Evolutionary conservation across 2,797 vertebrate species (phyloP), one percentile per base, ranked within the genome.

Genomic region (Liasis olivaceus): DNA sequence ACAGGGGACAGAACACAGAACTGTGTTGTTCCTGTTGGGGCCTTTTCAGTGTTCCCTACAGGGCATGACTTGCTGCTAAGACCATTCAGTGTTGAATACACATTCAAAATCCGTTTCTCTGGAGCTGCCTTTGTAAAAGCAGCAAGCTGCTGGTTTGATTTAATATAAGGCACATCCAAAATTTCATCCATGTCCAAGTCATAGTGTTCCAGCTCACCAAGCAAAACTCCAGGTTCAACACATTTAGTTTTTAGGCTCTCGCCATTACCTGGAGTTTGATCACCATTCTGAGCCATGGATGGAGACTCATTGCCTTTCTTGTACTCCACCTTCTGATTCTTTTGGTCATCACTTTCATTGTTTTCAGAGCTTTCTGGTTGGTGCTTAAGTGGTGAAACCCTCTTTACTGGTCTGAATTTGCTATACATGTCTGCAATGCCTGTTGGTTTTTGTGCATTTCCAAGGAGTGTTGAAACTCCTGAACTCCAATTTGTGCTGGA

Each of bases 181-280:
- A 99, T 99, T 98, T 99, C 99, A 94, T 99, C 99, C 99, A 99
- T 99, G 97, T 99, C 99, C 92, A 99, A 98, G 93, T 99, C 99
- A 62, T 99, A 99, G 95, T 99, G 99, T 93, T 99, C 99, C 97
- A 99, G 97, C 92, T 99, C 99, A 1, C 99, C 99, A 51, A 98
- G 98, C 60, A 98, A 95, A 42, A 97, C 95, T 91, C 96, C 89
- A 12, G 97, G 96, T 62, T 97, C 97, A 0, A 94, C 91, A 88
- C 86, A 96, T 95, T 98, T 98, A 60, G 94, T 97, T 93, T 98
- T 98, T 95, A 97, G 97, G 0, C 91, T 97, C 0, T 97, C 98
- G 31, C 95, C 96, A 54, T 97, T 97, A 92, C 94, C 94, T 8
- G 97, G 94, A 94, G 92, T 91, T 26, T 95, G 94, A 51, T 96